Evolutionary conservation across 2,888 invertebrate species (phyloP).

Genomic region (Hydriomena furcata): DNA sequence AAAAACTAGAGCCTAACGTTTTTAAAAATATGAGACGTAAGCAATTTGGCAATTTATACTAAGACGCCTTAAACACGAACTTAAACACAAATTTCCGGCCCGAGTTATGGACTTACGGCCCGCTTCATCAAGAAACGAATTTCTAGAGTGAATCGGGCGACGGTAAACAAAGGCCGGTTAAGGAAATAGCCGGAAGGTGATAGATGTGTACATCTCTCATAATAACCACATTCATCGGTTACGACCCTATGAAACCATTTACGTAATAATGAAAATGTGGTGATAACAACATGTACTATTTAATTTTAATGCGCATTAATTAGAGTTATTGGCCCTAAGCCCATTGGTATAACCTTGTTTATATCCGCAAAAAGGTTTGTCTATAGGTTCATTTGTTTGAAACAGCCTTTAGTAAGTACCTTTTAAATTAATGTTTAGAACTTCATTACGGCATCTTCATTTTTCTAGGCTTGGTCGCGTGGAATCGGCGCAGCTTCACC

Average conservation of each 20-base stretch:
- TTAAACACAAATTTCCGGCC: too few species aligned
- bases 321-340: constrained; percentile 32
- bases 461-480: too few species aligned
- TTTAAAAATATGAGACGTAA: too few species aligned
- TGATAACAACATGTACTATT: constrained; percentile 26
- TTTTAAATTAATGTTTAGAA: constrained; percentile 15
- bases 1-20: too few species aligned
- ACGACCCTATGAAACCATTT: constrained; percentile 23
- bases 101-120: too few species aligned
- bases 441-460: constrained; percentile 28
- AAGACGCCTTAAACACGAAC: too few species aligned
- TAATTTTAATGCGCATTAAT: constrained; percentile 35
- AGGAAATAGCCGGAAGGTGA: neutral
- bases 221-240: constrained; percentile 22
- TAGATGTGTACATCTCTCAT: neutral
- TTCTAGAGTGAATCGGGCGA: too few species aligned
- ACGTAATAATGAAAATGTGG: constrained; percentile 25
- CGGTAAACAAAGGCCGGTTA: neutral
- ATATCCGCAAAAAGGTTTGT: constrained; percentile 32
- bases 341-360: constrained; percentile 32
- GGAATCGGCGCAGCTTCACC: too few species aligned
- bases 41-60: too few species aligned
- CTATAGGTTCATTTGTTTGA: constrained; percentile 28
- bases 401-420: constrained; percentile 21
- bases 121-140: too few species aligned